These are phyloP conservation scores for Tetramorium alpestre DNA, from an alignment of 1,140 invertebrate genomes.

Conservation along the genomic window DNA sequence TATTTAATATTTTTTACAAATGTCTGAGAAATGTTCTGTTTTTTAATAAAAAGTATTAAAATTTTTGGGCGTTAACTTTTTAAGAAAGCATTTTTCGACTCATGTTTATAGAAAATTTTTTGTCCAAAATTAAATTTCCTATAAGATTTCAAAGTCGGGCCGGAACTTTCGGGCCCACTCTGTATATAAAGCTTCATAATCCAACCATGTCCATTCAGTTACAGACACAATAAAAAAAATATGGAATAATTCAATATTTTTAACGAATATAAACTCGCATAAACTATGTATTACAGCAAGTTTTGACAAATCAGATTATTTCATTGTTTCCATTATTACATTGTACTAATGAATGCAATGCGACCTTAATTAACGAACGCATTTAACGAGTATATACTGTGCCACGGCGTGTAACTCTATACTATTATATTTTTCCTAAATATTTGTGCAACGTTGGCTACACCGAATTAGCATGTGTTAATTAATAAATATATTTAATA, in stretches of 20 bases:
- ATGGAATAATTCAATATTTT: slow-evolving; percentile 31
- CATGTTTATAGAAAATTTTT: too few species aligned
- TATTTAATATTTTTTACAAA: too few species aligned
- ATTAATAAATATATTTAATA: slow-evolving; percentile 34
- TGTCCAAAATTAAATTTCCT: too few species aligned
- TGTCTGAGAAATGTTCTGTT: too few species aligned
- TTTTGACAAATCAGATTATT: slow-evolving; percentile 39
- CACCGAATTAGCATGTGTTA: background rate
- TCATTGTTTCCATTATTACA: slow-evolving; percentile 24
- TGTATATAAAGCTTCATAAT: background rate
- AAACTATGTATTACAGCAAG: slow-evolving; percentile 6
- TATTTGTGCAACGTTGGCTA: background rate
- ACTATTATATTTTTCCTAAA: slow-evolving; percentile 16
- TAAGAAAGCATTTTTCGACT: too few species aligned
- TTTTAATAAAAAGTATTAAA: too few species aligned
- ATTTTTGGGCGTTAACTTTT: too few species aligned
- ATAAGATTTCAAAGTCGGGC: too few species aligned
- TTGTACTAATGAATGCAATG: slow-evolving; percentile 15
- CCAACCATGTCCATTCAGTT: background rate
- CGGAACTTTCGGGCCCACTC: too few species aligned
- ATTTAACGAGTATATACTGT: slow-evolving; percentile 21
- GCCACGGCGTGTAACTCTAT: background rate
- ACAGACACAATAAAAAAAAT: background rate
- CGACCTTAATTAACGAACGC: slow-evolving; percentile 42
- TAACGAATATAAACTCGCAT: slow-evolving; percentile 16